Conservation (phyloP, 2,888 invertebrate genomes). For the Itoplectis maculator region DNA sequence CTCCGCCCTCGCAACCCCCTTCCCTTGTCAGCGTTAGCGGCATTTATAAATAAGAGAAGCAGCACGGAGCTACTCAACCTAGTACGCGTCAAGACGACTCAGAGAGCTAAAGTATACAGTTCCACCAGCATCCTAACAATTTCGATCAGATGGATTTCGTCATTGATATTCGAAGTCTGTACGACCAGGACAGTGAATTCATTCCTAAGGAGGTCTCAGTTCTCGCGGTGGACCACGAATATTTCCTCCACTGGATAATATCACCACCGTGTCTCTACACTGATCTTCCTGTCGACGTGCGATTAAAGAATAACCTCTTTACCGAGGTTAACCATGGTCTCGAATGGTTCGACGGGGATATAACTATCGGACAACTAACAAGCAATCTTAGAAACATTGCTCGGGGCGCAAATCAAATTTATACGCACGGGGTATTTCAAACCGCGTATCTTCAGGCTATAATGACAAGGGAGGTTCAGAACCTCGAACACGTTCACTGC, state of each 20-base stretch:
- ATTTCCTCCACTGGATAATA: not conserved
- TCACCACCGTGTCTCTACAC: not conserved
- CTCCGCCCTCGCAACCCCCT: too few relatives aligned
- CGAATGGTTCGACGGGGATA: conserved; percentile 11
- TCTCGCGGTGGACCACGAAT: not conserved
- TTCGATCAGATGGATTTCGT: too few relatives aligned
- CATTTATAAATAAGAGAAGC: too few relatives aligned
- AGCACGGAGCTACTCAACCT: too few relatives aligned
- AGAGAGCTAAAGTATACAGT: too few relatives aligned
- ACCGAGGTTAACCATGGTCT: not conserved
- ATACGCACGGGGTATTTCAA: not conserved
- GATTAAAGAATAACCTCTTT: conserved; percentile 2
- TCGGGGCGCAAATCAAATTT: not conserved
- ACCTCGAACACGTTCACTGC: not conserved
- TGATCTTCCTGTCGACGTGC: not conserved
- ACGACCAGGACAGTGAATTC: not conserved
- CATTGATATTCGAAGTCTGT: not conserved
- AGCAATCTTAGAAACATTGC: not conserved
- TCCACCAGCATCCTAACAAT: too few relatives aligned
- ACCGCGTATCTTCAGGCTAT: not conserved
- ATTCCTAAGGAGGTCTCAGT: not conserved
- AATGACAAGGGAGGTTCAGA: not conserved
- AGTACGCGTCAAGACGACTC: too few relatives aligned
- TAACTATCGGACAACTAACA: not conserved
- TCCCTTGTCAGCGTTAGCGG: too few relatives aligned